Evolutionary conservation across 1,140 invertebrate species (phyloP), one percentile per base, ranked within the genome.

Genomic region (Cydia pomonella): DNA sequence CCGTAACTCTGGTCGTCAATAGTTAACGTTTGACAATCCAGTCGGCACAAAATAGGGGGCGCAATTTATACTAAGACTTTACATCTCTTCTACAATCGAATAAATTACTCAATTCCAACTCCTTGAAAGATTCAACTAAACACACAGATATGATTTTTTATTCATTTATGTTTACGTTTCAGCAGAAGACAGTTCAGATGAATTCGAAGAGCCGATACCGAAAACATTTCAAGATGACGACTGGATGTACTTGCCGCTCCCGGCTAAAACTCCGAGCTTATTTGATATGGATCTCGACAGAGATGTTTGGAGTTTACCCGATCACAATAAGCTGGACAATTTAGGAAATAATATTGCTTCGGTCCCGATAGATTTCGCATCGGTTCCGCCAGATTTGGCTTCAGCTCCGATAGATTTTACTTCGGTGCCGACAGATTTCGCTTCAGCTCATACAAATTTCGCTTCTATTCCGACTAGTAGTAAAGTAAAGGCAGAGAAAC

Each of bases 181-280:
- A 92, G 90, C 91, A 77, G 88, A 91, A 79, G 88, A 91, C 84
- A 92, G 91, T 86, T 92, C 91, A 83, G 90, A 92, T 86, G 91
- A 92, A 82, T 89, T 81, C 79, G 89, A 91, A 84, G 83, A 80
- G 75, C 80, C 86, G 71, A 76, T 74, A 63, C 79, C 82, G 81
- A 82, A 84, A 76, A 84, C 83, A 82, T 84, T 87, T 77, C 84
- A 84, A 83, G 87, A 92, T 75, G 89, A 92, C 80, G 87, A 91
- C 79, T 92, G 90, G 90, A 91, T 91, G 89, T 92, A 90, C 78
- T 86, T 92, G 79, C 90, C 90, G 27, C 77, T 90, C 78, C 83
- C 91, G 72, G 73, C 85, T 64, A 82, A 83, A 64, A 77, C 77
- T 44, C 79, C 82, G 72, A 74, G 76, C 10, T 3, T 50, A 59